Base-by-base conservation (phyloP, 2,888 invertebrate genomes). In the Drosophila putrida region DNA sequence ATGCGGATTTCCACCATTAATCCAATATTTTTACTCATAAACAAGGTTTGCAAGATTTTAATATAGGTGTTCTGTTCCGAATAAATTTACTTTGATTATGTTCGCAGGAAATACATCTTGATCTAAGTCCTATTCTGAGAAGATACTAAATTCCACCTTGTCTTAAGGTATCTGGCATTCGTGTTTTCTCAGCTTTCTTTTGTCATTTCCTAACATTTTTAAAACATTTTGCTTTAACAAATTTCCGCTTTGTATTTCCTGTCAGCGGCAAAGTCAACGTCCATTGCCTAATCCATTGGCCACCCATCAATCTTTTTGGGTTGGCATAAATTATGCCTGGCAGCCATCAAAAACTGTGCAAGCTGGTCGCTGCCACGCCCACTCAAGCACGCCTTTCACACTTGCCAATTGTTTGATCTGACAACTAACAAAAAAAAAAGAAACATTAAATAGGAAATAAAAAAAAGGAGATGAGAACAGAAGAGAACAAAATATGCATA, bases 161-260 rank as follows among this genome's bases (percentile, higher is more conserved):
- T 20, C 20, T 15, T 20, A 35, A 50, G 39, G 33, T 50, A 50
- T 27, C 11, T 25, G 33, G 31, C 28, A 38, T 59, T 41, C 50
- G 39, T 50, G 20, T 39, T 10, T 20, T 33, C 35, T 36, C 10
- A 8, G 36, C 13, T 8, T 43, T 25, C 11, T n/a, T 13, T 54
- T 28, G 13, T 4, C 13, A 6, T 43, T 51, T 41, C 10, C 9
- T 35, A 49, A 53, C 43, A 53, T 13, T 63, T 77, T 59, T 68
- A 28, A 49, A 50, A 50, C 33, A 63, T 60, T 72, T 67, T 72
- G 62, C 58, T 67, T 77, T 72, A 77, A 58, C 66, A 64, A 76
- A 68, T 76, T 78, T 76, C 78, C 75, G 75, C 54, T 61, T 59
- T 76, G 61, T 61, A 73, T 78, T 68, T 75, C 78, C 75, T 77